These are phyloP conservation scores for Tenebrosternarchus preto DNA, from an alignment of 2,113 vertebrate species.

Conservation along the genomic window DNA sequence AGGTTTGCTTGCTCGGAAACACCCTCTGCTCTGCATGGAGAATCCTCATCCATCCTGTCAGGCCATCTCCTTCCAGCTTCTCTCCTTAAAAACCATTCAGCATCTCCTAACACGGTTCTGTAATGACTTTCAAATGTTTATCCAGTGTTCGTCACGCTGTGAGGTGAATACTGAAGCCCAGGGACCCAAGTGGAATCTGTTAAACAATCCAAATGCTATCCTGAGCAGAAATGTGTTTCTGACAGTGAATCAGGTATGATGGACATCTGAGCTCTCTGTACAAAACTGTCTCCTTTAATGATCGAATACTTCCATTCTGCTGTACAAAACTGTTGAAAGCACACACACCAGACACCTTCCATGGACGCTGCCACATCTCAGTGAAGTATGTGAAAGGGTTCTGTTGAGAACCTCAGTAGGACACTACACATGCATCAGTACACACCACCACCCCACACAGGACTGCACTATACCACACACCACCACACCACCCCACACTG, in stretches of 20 bases:
- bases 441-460: too few species aligned
- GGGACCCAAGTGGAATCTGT: background rate
- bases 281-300: constrained; percentile 1
- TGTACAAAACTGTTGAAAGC: background rate
- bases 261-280: constrained; percentile 17
- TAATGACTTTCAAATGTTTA: background rate
- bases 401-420: background rate
- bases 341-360: background rate
- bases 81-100: constrained; percentile 5
- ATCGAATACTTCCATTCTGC: constrained; percentile 15
- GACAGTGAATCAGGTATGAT: background rate
- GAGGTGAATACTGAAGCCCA: background rate
- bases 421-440: background rate
- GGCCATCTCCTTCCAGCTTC: background rate
- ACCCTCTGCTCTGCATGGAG: background rate
- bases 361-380: background rate
- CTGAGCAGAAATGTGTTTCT: constrained; percentile 19
- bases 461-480: too few species aligned
- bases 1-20: constrained; percentile 16
- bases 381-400: background rate
- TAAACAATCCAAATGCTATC: background rate
- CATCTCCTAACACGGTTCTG: constrained; percentile 14
- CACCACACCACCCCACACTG: too few species aligned
- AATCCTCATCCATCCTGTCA: constrained; percentile 37
- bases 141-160: background rate